Conservation (phyloP, 2,888 invertebrate genomes). For the Cryptocheilus praepositus region DNA sequence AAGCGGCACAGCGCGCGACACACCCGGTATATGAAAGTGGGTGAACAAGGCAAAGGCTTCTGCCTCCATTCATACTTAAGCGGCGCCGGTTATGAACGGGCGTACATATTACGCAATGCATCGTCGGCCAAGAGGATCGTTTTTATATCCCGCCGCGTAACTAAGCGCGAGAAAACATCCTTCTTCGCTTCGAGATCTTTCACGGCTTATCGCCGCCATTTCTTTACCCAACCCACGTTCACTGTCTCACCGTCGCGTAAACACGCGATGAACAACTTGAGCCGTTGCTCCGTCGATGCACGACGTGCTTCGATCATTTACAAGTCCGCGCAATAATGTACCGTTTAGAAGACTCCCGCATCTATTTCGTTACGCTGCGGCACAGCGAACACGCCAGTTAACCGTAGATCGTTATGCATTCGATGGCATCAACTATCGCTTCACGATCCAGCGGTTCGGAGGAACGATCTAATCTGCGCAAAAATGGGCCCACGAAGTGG, state of each 20-base stretch:
- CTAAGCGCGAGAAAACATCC: constrained; percentile 28
- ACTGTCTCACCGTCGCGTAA: neutral
- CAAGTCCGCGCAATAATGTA: too few relatives aligned
- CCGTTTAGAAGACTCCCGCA: too few relatives aligned
- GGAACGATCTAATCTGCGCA: too few relatives aligned
- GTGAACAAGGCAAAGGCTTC: constrained; percentile 49
- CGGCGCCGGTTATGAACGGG: constrained; percentile 55
- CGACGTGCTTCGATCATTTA: too few relatives aligned
- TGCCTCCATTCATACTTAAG: constrained; percentile 58
- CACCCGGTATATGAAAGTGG: constrained; percentile 25
- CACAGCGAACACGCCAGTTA: too few relatives aligned
- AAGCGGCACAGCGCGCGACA: constrained; percentile 3
- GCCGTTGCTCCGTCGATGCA: too few relatives aligned
- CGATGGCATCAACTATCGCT: too few relatives aligned
- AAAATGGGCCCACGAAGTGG: too few relatives aligned
- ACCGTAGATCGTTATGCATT: too few relatives aligned
- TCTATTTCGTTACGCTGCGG: too few relatives aligned
- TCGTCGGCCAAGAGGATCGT: constrained; percentile 48
- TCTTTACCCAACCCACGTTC: neutral
- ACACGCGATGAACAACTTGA: neutral
- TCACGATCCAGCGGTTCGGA: too few relatives aligned
- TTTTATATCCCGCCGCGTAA: constrained; percentile 52
- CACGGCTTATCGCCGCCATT: neutral
- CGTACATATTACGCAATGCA: constrained; percentile 52
- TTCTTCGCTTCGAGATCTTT: constrained; percentile 20